Evolutionary conservation across 1,140 invertebrate species (phyloP).

Genomic region (Parasteatoda tepidariorum): DNA sequence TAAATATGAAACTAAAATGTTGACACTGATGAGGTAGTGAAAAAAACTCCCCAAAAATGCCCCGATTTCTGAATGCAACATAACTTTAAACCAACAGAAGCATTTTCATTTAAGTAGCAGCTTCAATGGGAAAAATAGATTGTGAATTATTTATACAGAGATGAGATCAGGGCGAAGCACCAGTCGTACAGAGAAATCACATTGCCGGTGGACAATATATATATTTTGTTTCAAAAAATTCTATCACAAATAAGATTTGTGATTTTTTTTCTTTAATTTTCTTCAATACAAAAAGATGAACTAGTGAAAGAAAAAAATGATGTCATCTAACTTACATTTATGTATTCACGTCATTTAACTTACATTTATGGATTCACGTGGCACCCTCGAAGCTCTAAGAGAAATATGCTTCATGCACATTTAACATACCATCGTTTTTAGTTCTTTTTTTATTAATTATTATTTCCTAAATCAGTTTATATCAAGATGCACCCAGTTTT

Average conservation of each 20-base stretch:
- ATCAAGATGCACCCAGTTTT: not conserved
- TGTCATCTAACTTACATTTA: conserved; percentile 3
- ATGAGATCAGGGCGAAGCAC: not conserved
- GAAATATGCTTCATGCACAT: conserved; percentile 42
- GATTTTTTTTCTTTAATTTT: conserved; percentile 14
- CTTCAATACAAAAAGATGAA: conserved; percentile 40
- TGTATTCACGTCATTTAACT: conserved; percentile 8
- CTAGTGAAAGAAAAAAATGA: conserved; percentile 35
- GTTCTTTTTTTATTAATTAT: not conserved
- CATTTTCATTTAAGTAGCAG: not conserved
- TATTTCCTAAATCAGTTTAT: not conserved
- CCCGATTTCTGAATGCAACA: not conserved
- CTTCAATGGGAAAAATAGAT: not conserved
- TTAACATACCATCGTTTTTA: not conserved
- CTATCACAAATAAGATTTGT: not conserved
- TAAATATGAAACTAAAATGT: not conserved
- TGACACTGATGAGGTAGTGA: not conserved
- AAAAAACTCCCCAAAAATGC: not conserved
- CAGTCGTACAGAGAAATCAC: not conserved
- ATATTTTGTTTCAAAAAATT: conserved; percentile 15
- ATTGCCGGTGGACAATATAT: not conserved
- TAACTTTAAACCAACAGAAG: not conserved
- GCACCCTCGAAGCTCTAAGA: conserved; percentile 55
- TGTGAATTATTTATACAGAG: not conserved
- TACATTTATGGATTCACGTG: conserved; percentile 1